Base-by-base conservation (phyloP, 1,140 invertebrate genomes). In the Trialeurodes vaporariorum region DNA sequence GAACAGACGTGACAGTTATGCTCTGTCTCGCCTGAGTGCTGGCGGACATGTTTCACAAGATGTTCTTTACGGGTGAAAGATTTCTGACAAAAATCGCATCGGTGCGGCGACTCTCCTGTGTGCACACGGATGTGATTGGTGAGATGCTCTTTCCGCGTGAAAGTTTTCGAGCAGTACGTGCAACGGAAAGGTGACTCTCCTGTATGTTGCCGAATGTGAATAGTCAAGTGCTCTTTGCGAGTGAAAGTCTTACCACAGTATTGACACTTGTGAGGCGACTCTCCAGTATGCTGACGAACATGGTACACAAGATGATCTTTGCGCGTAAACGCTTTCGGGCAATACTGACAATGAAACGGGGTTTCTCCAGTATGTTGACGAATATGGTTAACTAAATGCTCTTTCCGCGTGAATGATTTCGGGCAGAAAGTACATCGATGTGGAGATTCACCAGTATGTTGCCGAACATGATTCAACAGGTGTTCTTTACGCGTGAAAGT, bases 1-100 rank as follows among this genome's bases (percentile, higher is more conserved):
- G 87, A 85, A 78, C 92, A 94, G 73, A 86, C 88, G 72, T 85
- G 86, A 79, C 92, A 94, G 76, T 88, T 86, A 77, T 90, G 88
- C 58, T 87, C 87, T 68, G 87, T 88, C 79, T 95, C 93, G 69
- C 91, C 92, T 60, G 94, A 96, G 79, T 98, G 96, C 78, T 90
- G 88, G 72, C 88, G 79, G 72, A 88, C 79, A 79, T 92, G 90
- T 72, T 89, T 86, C 65, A 86, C 85, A 22, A 92, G 81, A 71
- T 91, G 88, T 76, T 91, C 88, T 75, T 91, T 91, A 67, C 87
- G 81, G 0, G 88, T 89, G 76, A 92, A 93, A 1, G 87, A 85
- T 73, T 91, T 90, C 65, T 85, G 83, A 75, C 90, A 92, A 67
- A 87, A 85, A 70, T 87, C 84, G 78, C 92, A 94, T 73, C 86